Percentiles rank a stretch among this genome's conserved stretches.
Evolutionary conservation across 2,113 vertebrate genomes (phyloP).

Genomic region (Felis chaus): DNA sequence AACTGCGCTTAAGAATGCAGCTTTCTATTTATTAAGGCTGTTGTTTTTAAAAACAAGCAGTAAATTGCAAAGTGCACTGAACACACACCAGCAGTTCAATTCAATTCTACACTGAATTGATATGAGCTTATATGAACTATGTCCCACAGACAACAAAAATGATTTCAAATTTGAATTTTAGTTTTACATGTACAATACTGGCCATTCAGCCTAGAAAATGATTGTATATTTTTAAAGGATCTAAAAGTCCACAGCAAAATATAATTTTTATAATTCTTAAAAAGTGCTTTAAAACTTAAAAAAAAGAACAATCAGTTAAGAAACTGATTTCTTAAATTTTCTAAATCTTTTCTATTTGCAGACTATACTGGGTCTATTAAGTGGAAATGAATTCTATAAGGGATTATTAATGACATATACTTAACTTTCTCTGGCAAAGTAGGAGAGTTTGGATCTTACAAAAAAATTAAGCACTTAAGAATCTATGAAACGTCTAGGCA

Average conservation of each 20-base stretch:
- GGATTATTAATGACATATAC: neutral
- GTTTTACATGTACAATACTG: neutral
- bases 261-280: neutral
- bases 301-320: neutral
- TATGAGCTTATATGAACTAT: neutral
- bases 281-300: neutral
- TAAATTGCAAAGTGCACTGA: neutral
- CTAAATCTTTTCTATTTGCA: neutral
- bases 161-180: neutral
- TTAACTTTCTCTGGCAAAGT: neutral
- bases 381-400: neutral
- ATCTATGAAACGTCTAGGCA: neutral
- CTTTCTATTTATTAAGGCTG: neutral
- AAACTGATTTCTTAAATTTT: neutral
- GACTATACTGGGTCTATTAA: neutral
- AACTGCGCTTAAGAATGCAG: neutral
- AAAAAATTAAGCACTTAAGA: neutral
- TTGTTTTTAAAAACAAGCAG: neutral
- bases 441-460: neutral
- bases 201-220: neutral
- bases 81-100: neutral
- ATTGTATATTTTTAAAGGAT: neutral
- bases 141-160: neutral
- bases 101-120: neutral
- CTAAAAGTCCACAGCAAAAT: neutral